These are phyloP conservation scores for Microctenopoma stevenorrisi DNA, from an alignment of 2,797 vertebrate genomes.

Conservation along the genomic window DNA sequence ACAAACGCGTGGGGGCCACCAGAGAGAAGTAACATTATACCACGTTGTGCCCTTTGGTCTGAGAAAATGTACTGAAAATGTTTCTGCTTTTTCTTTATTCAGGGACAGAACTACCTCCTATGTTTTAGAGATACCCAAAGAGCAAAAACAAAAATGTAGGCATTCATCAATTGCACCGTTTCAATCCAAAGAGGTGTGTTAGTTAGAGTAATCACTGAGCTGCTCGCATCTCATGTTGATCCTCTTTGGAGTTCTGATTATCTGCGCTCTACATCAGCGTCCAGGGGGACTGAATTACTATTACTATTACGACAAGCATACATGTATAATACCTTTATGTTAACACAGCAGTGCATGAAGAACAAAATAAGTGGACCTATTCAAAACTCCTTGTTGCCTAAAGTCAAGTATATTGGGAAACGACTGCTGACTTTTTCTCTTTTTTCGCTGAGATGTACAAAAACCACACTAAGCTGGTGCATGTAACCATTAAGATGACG, in stretches of 20 bases:
- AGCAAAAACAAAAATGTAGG: no score
- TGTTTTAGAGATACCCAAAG: background rate
- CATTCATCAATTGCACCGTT: no score
- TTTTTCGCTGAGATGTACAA: background rate
- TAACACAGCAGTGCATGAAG: no score
- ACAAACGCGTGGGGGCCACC: slow-evolving; percentile 1
- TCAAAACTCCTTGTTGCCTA: background rate
- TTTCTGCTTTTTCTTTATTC: background rate
- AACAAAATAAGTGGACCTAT: background rate
- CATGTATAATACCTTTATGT: no score
- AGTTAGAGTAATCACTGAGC: no score
- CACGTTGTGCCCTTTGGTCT: background rate
- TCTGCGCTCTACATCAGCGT: no score
- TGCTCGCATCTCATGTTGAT: no score
- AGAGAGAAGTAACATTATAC: background rate
- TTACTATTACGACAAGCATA: no score
- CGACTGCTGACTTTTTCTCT: background rate
- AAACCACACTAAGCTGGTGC: background rate
- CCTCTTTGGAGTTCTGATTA: no score
- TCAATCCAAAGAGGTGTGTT: no score
- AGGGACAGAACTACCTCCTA: background rate
- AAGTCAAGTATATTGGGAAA: no score
- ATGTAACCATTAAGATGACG: background rate
- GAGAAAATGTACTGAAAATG: background rate
- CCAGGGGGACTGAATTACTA: no score